These are phyloP conservation scores for Amblyopsis hoosieri DNA, from an alignment of 2,797 vertebrate species.

Conservation along the genomic window DNA sequence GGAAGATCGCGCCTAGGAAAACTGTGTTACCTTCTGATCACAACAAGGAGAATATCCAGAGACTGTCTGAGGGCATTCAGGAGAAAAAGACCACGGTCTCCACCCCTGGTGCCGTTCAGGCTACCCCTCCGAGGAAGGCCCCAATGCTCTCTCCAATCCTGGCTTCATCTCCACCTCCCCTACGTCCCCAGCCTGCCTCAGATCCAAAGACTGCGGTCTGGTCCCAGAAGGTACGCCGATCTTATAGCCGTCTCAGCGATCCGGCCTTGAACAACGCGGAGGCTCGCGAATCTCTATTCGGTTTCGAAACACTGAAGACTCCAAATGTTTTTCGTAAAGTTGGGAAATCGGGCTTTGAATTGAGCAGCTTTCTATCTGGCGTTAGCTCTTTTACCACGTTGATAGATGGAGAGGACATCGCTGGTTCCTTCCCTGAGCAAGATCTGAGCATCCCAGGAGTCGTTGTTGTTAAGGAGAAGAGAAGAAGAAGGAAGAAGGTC, in stretches of 20 bases:
- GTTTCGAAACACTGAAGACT: conserved; percentile 61
- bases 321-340: conserved; percentile 48
- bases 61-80: neutral
- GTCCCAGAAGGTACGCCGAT: conserved; percentile 67
- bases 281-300: conserved; percentile 52
- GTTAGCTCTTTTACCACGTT: conserved; percentile 50
- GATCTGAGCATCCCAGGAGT: conserved; percentile 69
- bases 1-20: conserved; percentile 67
- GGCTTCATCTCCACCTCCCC: conserved; percentile 33
- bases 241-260: conserved; percentile 66
- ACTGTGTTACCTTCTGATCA: conserved; percentile 37
- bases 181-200: conserved; percentile 5
- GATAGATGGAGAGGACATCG: conserved; percentile 41
- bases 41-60: conserved; percentile 62
- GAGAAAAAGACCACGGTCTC: conserved; percentile 37
- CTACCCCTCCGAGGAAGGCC: conserved; percentile 37
- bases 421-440: conserved; percentile 15
- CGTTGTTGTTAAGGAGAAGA: conserved; percentile 55
- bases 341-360: conserved; percentile 13
- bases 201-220: conserved; percentile 44
- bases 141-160: conserved; percentile 60
- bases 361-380: conserved; percentile 23
- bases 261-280: conserved; percentile 43
- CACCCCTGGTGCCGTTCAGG: conserved; percentile 27
- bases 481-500: conserved; percentile 51